A percentile compares a stretch with the other conserved stretches of the same genome.
Conservation (phyloP, 2,888 invertebrate species). For the Archips crataeganus region DNA sequence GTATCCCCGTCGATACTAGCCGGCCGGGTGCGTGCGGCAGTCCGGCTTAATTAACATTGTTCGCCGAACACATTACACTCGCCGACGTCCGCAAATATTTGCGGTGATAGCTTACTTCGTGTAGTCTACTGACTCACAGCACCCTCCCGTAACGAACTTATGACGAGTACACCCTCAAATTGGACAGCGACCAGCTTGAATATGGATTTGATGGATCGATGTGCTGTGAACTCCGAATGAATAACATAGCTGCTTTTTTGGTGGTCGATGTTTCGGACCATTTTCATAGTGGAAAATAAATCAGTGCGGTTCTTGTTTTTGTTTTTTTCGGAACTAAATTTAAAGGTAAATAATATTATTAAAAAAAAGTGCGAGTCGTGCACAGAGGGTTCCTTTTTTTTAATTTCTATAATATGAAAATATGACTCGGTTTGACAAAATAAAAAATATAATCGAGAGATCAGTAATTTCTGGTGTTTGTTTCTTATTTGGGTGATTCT, state of each 20-base stretch:
- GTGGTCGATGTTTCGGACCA: background rate
- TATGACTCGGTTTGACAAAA: too few relatives aligned
- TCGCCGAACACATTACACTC: conserved; percentile 51
- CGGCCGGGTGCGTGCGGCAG: conserved; percentile 38
- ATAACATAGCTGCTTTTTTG: background rate
- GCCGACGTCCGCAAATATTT: conserved; percentile 48
- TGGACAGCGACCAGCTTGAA: conserved; percentile 15
- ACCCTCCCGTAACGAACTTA: conserved; percentile 23
- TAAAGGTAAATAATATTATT: too few relatives aligned
- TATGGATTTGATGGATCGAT: conserved; percentile 1
- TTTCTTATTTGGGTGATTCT: too few relatives aligned
- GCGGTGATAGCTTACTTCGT: conserved; percentile 44
- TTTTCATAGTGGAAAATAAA: background rate
- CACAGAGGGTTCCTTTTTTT: too few relatives aligned
- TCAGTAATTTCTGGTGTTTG: too few relatives aligned
- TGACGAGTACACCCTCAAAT: conserved; percentile 16
- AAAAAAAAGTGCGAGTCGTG: too few relatives aligned
- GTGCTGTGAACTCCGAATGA: background rate
- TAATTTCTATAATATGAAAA: too few relatives aligned
- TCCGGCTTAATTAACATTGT: conserved; percentile 56
- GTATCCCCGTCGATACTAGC: conserved; percentile 24
- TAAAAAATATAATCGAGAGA: too few relatives aligned
- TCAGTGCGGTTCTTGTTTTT: background rate
- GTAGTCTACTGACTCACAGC: conserved; percentile 13
- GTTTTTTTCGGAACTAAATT: background rate